Conservation (phyloP, 2,113 vertebrate genomes). For the Myodes glareolus region DNA sequence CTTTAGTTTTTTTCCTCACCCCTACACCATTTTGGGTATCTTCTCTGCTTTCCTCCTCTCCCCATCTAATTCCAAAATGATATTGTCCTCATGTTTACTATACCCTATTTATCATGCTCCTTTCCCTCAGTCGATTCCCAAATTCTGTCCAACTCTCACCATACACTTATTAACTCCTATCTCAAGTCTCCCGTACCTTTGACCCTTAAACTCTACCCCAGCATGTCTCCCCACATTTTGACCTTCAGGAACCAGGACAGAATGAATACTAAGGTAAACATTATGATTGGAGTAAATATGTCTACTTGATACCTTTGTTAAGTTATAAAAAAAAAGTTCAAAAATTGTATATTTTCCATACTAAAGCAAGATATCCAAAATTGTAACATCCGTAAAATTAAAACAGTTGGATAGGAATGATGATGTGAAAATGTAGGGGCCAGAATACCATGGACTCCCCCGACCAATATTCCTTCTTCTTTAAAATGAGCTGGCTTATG, state of each 20-base stretch:
- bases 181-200: not conserved
- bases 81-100: not conserved
- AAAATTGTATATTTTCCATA: slow-evolving; percentile 1
- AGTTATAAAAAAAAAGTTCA: slow-evolving; percentile 14
- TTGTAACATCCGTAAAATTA: slow-evolving; percentile 14
- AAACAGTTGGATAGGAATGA: not conserved
- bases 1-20: not conserved
- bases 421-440: not conserved
- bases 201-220: not conserved
- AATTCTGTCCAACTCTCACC: not conserved
- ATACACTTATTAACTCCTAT: not conserved
- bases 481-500: not conserved
- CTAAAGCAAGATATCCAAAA: not conserved
- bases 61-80: not conserved
- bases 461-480: not conserved
- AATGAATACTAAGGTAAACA: not conserved
- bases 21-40: not conserved
- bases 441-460: not conserved
- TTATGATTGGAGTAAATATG: not conserved
- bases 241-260: not conserved
- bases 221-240: not conserved
- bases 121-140: not conserved
- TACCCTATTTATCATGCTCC: not conserved
- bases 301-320: not conserved
- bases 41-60: not conserved